Evolutionary conservation across 2,888 invertebrate genomes (phyloP).

Genomic region (Plebejus argus): DNA sequence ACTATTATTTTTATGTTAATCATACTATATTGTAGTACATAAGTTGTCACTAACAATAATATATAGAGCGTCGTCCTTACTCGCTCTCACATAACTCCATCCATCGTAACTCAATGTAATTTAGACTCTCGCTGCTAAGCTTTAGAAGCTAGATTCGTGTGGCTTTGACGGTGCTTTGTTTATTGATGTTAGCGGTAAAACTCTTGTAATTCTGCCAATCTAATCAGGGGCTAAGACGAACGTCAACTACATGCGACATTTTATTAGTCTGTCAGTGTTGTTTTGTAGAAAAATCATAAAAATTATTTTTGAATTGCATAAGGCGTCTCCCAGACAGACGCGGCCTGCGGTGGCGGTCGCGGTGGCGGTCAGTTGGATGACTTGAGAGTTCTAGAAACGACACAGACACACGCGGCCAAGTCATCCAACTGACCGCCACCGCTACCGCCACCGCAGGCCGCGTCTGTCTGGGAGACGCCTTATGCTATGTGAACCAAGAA

Average conservation of each 20-base stretch:
- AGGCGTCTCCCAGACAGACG: no score
- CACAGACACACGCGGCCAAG: no score
- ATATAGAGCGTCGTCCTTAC: not conserved
- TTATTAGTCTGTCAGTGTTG: not conserved
- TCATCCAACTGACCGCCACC: no score
- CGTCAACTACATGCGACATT: not conserved
- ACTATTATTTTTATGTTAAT: not conserved
- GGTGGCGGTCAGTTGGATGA: no score
- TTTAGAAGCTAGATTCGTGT: constrained; percentile 27
- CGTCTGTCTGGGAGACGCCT: no score
- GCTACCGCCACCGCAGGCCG: no score
- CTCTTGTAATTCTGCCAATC: no score
- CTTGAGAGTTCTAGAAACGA: no score
- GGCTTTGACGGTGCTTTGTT: constrained; percentile 24
- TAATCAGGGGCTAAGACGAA: not conserved
- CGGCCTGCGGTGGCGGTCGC: no score
- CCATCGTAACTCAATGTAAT: constrained; percentile 13
- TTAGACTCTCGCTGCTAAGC: constrained; percentile 25
- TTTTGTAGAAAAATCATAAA: not conserved
- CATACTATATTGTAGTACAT: not conserved
- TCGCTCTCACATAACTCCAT: not conserved
- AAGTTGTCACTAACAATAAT: not conserved
- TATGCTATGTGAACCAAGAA: not conserved
- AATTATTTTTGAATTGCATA: no score
- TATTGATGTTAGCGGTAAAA: not conserved